Evolutionary conservation across 2,113 vertebrate species (phyloP).

Genomic region (Nothobranchius furzeri): DNA sequence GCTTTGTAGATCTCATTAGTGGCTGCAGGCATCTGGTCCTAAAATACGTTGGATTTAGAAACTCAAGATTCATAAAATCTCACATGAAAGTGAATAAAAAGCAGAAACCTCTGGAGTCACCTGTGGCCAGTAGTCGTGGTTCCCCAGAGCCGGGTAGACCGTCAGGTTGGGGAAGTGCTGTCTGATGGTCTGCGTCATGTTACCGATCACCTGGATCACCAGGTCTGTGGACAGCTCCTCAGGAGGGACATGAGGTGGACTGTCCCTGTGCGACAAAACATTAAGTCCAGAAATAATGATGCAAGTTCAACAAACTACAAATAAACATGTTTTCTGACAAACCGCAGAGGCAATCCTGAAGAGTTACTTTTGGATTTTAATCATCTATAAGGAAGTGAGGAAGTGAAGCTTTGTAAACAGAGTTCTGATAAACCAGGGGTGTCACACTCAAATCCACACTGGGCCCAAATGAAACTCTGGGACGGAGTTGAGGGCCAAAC

Average conservation of each 20-base stretch:
- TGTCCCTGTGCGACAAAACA: conserved; percentile 82
- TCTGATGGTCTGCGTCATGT: conserved; percentile 87
- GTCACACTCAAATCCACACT: no score
- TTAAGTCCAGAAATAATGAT: background rate
- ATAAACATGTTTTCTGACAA: background rate
- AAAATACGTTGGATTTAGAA: conserved; percentile 22
- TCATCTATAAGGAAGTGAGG: background rate
- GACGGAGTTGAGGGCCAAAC: no score
- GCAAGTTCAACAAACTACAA: background rate
- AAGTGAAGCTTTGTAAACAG: background rate
- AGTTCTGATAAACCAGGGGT: no score
- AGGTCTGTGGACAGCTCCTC: conserved; percentile 86
- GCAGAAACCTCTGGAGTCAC: conserved; percentile 37
- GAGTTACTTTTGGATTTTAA: background rate
- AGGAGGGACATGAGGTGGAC: conserved; percentile 90
- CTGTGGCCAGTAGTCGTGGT: conserved; percentile 99
- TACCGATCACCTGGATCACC: conserved; percentile 88
- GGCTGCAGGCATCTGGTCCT: conserved; percentile 89
- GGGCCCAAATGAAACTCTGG: no score
- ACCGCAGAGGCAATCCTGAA: background rate
- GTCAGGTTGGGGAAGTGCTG: conserved; percentile 85
- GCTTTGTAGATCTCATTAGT: conserved; percentile 86
- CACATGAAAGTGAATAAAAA: no score
- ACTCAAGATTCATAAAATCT: no score
- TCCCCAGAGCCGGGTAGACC: conserved; percentile 92